Conservation (phyloP, 2,797 vertebrate genomes). For the Myotis pilosus region DNA sequence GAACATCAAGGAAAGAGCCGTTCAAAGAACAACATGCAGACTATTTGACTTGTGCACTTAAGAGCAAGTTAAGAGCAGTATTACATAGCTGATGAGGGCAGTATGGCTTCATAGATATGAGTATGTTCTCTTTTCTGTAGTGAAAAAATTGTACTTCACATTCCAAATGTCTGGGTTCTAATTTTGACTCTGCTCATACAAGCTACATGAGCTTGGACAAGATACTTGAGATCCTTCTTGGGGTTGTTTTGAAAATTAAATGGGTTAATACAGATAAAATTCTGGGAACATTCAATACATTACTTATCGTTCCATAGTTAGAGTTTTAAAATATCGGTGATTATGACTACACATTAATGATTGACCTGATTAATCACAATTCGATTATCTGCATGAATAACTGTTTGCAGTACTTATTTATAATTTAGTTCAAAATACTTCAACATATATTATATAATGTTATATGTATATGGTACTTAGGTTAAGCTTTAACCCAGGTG, state of each 20-base stretch:
- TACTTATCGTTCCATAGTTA: not conserved
- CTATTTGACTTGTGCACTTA: not conserved
- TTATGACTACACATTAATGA: not conserved
- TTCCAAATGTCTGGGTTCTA: not conserved
- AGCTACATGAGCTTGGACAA: not conserved
- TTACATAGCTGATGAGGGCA: not conserved
- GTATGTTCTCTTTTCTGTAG: not conserved
- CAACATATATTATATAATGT: not conserved
- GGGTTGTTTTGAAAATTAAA: not conserved
- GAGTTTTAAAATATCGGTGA: not conserved
- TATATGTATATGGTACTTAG: not conserved
- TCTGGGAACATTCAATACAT: not conserved
- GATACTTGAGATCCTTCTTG: not conserved
- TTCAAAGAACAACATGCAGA: not conserved
- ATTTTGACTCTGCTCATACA: not conserved
- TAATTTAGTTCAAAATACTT: not conserved
- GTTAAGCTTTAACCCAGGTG: not conserved
- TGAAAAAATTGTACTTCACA: not conserved
- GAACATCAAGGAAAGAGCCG: not conserved
- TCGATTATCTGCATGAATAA: not conserved
- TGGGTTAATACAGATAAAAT: not conserved
- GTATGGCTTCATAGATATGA: not conserved
- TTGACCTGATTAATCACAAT: not conserved
- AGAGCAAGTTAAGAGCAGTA: not conserved
- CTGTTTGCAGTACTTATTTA: not conserved